These are phyloP conservation scores for Oxyura jamaicensis DNA, from an alignment of 2,113 vertebrate genomes.

Conservation along the genomic window DNA sequence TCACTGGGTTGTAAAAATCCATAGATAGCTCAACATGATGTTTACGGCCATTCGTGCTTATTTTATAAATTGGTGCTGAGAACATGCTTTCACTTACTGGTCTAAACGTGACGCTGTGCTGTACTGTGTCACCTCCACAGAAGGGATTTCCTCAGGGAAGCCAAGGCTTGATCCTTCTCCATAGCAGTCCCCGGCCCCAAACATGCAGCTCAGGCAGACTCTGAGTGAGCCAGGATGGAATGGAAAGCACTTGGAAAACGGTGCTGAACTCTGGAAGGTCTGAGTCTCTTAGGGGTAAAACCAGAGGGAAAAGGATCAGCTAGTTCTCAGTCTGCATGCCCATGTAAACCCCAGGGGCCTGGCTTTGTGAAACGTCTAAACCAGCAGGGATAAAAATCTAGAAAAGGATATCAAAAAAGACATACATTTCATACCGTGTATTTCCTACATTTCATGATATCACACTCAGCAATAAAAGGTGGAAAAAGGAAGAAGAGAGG, in stretches of 20 bases:
- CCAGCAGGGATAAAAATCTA: neutral
- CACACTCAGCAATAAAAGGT: too few relatives aligned
- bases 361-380: fast-evolving
- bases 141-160: neutral
- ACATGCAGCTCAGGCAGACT: neutral
- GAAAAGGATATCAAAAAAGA: neutral
- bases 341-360: neutral
- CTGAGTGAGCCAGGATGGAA: neutral
- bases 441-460: too few relatives aligned
- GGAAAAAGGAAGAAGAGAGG: too few relatives aligned
- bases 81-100: neutral
- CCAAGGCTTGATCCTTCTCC: neutral
- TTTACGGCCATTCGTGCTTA: neutral
- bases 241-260: neutral
- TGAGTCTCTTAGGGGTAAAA: neutral
- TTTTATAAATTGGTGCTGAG: neutral
- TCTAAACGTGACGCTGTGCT: neutral
- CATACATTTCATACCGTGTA: too few relatives aligned
- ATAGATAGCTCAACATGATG: neutral
- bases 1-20: neutral
- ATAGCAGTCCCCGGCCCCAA: neutral
- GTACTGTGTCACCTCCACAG: neutral
- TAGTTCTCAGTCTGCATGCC: neutral
- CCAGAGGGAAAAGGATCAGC: neutral
- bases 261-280: neutral